Percentiles rank a stretch among this genome's conserved stretches.
Conservation (phyloP, 2,888 invertebrate genomes). For the Xylocampa areola region DNA sequence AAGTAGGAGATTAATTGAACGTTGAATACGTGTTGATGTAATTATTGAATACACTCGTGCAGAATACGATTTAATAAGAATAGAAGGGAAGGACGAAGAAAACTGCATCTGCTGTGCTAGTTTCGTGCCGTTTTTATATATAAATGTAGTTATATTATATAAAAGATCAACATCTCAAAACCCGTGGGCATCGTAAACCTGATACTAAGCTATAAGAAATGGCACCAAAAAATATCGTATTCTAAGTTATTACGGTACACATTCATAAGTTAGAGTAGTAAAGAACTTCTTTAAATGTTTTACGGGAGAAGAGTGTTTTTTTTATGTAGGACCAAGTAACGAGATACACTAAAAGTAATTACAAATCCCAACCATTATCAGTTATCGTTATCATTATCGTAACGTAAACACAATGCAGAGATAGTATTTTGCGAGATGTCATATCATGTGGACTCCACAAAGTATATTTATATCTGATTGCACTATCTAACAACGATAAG, state of each 20-base stretch:
- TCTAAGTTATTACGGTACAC: not conserved
- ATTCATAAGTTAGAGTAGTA: not conserved
- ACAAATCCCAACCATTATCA: constrained; percentile 75
- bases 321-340: constrained; percentile 43
- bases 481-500: constrained; percentile 72
- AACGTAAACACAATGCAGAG: constrained; percentile 75
- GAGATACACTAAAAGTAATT: constrained; percentile 74
- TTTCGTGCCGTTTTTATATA: too few species aligned
- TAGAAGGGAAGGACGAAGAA: too few species aligned
- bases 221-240: not conserved
- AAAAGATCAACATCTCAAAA: too few species aligned
- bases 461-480: constrained; percentile 81
- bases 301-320: constrained; percentile 40
- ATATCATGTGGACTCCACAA: constrained; percentile 73
- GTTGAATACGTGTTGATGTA: constrained; percentile 3
- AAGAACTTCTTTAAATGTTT: constrained; percentile 1
- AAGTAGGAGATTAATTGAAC: constrained; percentile 1
- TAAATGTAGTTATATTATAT: too few species aligned
- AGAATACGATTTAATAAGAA: too few species aligned
- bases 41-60: too few species aligned
- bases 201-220: too few species aligned
- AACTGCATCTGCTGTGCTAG: too few species aligned
- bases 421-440: constrained; percentile 81
- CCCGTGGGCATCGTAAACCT: too few species aligned
- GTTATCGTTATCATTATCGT: constrained; percentile 73